phyloP scores from a whole-genome alignment of 1,140 invertebrate species.

The Drosophila baimaii region DNA sequence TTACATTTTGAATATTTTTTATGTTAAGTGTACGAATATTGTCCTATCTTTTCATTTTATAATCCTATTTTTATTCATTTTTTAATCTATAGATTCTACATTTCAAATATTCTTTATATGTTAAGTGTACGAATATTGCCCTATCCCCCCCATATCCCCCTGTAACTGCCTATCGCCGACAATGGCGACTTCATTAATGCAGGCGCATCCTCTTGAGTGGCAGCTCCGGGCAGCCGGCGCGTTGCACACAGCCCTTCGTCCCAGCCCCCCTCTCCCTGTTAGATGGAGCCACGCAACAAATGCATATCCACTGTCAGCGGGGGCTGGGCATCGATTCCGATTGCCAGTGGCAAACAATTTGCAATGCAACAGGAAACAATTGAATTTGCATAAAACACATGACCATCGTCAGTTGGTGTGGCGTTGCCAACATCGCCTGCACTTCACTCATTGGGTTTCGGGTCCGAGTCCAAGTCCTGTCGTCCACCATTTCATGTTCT shows the following conservation, averaged over 20 bases:
- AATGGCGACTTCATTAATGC: constrained; percentile 46
- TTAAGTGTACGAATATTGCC: neutral
- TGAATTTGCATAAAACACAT: constrained; percentile 81
- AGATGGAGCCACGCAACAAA: constrained; percentile 26
- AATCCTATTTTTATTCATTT: too few relatives aligned
- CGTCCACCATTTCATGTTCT: constrained; percentile 22
- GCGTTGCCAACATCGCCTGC: constrained; percentile 44
- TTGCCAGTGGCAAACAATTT: constrained; percentile 61
- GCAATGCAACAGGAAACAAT: constrained; percentile 79
- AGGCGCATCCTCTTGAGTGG: constrained; percentile 35
- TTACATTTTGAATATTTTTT: neutral
- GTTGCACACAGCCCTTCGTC: neutral
- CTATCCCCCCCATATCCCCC: neutral
- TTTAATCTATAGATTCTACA: too few relatives aligned
- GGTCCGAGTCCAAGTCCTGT: neutral
- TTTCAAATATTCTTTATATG: neutral
- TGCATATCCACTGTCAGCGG: constrained; percentile 37
- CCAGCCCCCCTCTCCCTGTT: neutral
- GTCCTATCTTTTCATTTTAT: too few relatives aligned
- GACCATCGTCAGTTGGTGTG: constrained; percentile 59
- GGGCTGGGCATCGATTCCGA: constrained; percentile 38
- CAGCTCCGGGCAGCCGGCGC: constrained; percentile 24
- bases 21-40: neutral
- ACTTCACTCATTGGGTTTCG: constrained; percentile 46
- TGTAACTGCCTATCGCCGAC: neutral